Base-by-base conservation (phyloP, 1,140 invertebrate species). In the Trachymyrmex cornetzi region DNA sequence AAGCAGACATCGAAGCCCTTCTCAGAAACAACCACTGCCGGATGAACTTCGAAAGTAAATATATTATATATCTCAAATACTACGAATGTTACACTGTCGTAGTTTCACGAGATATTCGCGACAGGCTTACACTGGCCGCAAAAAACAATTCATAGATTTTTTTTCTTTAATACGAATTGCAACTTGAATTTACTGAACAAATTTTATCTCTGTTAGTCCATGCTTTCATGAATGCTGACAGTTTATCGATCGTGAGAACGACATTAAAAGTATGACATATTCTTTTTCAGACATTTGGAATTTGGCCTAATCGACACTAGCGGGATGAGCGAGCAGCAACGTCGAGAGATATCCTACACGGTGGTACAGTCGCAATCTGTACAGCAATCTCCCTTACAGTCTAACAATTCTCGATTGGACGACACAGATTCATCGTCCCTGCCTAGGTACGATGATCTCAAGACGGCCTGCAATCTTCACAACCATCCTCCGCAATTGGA, bases 331-430 rank as follows among this genome's bases (percentile, higher is more conserved):
- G 98, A 98, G 90, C 97, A 98, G 87, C 98, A 99, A 93, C 96
- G 99, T 4, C 96, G 97, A 89, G 98, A 99, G 94, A 99, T 99
- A 89, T 98, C 98, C 3, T 99, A 99, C 94, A 98, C 98, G 3
- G 98, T 98, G 77, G 98, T 99, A 3, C 97, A 98, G 94, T 94
- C 95, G 82, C 92, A 95, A 91, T 77, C 89, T 88, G 81, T 92
- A 87, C 66, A 94, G 85, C 92, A 95, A 93, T 87, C 89, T 93
- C 81, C 93, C 30, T 74, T 93, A 57, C 92, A 93, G 79, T 92
- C 93, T 53, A 94, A 92, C 74, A 95, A 95, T 92, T 91, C 92
- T 79, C 93, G 94, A 87, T 91, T 95, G 89, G 93, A 94, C 77
- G 91, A 94, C 48, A 87, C 85, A 87, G 94, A 95, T 57, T 85